phyloP scores from a whole-genome alignment of 1,140 invertebrate genomes.

The Rhyacophila brunnea region DNA sequence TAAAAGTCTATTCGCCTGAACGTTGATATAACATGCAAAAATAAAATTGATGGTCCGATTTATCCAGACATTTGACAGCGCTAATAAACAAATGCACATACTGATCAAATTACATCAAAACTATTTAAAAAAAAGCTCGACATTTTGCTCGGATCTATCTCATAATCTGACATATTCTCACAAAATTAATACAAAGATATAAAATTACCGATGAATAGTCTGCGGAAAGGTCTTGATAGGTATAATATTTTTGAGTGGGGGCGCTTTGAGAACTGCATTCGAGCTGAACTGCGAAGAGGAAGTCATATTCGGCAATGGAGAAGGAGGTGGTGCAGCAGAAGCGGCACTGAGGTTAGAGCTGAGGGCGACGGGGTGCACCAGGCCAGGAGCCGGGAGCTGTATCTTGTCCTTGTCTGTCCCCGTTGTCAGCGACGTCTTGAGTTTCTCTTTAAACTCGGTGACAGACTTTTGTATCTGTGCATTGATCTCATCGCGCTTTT shows the following conservation, averaged over 20 bases:
- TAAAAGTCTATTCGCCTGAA: too few species aligned
- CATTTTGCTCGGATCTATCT: too few species aligned
- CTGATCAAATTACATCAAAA: too few species aligned
- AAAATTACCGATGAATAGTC: constrained; percentile 33
- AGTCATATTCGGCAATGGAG: constrained; percentile 28
- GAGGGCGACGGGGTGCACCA: constrained; percentile 29
- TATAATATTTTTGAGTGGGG: constrained; percentile 10
- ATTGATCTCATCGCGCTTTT: constrained; percentile 48
- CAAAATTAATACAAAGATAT: too few species aligned
- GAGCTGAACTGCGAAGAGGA: constrained; percentile 6
- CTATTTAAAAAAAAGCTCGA: too few species aligned
- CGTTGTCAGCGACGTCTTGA: constrained; percentile 43
- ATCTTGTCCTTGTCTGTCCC: constrained; percentile 34
- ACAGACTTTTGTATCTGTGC: constrained; percentile 53
- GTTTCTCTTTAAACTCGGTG: constrained; percentile 50
- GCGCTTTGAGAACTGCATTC: not conserved
- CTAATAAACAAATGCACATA: too few species aligned
- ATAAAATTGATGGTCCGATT: too few species aligned
- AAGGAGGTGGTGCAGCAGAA: constrained; percentile 8
- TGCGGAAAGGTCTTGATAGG: constrained; percentile 29
- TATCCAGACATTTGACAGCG: too few species aligned
- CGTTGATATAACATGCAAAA: too few species aligned
- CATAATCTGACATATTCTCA: too few species aligned
- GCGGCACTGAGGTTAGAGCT: constrained; percentile 5
- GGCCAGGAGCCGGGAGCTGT: constrained; percentile 33